Percentiles rank a stretch among this genome's conserved stretches.
Conservation (phyloP, 2,113 vertebrate genomes). For the Gallinago undulata region DNA sequence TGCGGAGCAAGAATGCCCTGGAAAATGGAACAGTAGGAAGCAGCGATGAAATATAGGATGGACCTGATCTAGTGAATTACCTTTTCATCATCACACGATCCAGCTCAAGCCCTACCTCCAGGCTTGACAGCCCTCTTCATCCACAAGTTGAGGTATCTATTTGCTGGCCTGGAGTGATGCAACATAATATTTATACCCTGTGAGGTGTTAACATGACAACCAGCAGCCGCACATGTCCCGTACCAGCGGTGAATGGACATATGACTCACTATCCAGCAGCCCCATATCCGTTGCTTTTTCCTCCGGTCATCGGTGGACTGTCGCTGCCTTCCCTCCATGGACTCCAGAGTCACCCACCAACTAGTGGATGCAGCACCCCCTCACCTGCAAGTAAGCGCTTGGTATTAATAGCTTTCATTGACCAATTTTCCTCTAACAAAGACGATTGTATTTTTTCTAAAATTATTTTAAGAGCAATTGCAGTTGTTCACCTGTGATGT, state of each 20-base stretch:
- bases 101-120: neutral
- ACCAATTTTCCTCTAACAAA: neutral
- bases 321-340: constrained; percentile 83
- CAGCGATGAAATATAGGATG: neutral
- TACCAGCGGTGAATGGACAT: constrained; percentile 84
- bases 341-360: constrained; percentile 81
- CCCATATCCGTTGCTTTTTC: constrained; percentile 89
- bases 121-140: neutral
- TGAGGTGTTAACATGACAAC: constrained; percentile 86
- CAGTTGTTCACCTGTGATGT: neutral
- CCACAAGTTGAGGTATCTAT: neutral
- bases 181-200: neutral
- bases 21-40: constrained; percentile 14
- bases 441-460: neutral
- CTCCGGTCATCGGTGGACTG: constrained; percentile 89
- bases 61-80: constrained; percentile 1
- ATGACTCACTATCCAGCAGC: constrained; percentile 89
- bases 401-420: neutral
- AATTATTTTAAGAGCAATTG: neutral
- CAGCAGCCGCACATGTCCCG: constrained; percentile 82
- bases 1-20: constrained; percentile 36
- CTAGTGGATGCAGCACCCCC: constrained; percentile 85
- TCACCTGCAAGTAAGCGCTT: constrained; percentile 90
- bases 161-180: constrained; percentile 63
- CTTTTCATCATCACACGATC: neutral